Percentiles rank a stretch among this genome's conserved stretches.
Evolutionary conservation across 1,140 invertebrate genomes (phyloP).

Genomic region (Tetramorium simillimum): DNA sequence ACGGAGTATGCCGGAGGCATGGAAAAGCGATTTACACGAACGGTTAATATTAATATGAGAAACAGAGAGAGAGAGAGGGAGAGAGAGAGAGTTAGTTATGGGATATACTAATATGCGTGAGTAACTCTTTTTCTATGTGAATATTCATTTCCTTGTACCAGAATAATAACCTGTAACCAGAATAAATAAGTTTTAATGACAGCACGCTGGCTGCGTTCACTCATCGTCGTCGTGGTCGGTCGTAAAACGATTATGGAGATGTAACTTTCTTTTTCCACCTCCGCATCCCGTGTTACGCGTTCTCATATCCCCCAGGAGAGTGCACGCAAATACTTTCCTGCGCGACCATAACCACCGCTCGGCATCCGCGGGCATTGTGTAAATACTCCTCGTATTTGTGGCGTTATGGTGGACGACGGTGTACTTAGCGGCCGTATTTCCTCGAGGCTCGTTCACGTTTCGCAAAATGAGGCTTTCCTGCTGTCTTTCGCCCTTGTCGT

Average conservation of each 20-base stretch:
- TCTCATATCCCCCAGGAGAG: not conserved
- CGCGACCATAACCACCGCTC: slow-evolving; percentile 5
- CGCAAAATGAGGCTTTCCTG: slow-evolving; percentile 31
- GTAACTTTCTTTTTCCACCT: slow-evolving; percentile 20
- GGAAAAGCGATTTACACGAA: slow-evolving; percentile 39
- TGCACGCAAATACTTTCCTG: slow-evolving; percentile 33
- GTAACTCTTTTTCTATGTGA: slow-evolving; percentile 16
- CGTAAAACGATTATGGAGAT: slow-evolving; percentile 45
- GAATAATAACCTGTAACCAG: slow-evolving; percentile 23
- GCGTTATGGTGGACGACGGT: not conserved
- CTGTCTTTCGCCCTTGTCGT: slow-evolving; percentile 10
- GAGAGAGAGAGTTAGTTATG: too few species aligned
- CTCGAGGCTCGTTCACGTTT: slow-evolving; percentile 12
- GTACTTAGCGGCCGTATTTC: slow-evolving; percentile 45
- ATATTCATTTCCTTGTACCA: slow-evolving; percentile 42
- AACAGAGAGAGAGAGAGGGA: not conserved
- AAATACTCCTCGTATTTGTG: slow-evolving; percentile 46
- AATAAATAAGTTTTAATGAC: slow-evolving; percentile 58
- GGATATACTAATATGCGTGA: slow-evolving; percentile 9
- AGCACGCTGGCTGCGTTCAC: not conserved
- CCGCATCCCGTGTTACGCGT: not conserved
- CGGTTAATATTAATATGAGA: slow-evolving; percentile 24
- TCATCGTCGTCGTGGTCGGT: not conserved
- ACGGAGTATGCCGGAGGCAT: too few species aligned
- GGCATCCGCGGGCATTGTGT: not conserved